Conservation (phyloP, 2,797 vertebrate genomes). For the Trachurus trachurus region DNA sequence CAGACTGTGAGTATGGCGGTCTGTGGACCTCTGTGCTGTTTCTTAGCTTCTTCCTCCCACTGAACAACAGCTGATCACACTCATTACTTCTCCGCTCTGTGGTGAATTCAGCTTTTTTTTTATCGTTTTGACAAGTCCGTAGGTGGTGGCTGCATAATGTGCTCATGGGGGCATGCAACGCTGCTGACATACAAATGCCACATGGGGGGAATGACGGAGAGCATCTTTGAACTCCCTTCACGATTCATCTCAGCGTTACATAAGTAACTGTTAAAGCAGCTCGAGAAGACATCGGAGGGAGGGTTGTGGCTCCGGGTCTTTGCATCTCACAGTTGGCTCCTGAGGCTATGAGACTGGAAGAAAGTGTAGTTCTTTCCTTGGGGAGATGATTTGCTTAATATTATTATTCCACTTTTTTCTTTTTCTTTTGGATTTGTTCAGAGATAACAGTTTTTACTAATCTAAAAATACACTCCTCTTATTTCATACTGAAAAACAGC, state of each 20-base stretch:
- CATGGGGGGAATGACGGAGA: slow-evolving; percentile 6
- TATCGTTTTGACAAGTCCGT: slow-evolving; percentile 25
- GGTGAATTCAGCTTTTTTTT: background rate
- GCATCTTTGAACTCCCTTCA: slow-evolving; percentile 37
- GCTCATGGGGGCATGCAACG: slow-evolving; percentile 6
- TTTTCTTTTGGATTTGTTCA: too few species aligned
- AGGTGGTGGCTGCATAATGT: slow-evolving; percentile 20
- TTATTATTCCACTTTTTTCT: background rate
- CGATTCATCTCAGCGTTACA: slow-evolving; percentile 54
- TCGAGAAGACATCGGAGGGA: slow-evolving; percentile 52
- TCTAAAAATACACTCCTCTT: background rate
- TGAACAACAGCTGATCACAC: slow-evolving; percentile 12
- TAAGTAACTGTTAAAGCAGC: slow-evolving; percentile 60
- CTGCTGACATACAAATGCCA: slow-evolving; percentile 30
- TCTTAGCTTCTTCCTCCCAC: slow-evolving; percentile 20
- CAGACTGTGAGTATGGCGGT: slow-evolving; percentile 30
- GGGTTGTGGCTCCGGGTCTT: slow-evolving; percentile 2
- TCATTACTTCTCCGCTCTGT: background rate
- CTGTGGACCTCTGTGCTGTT: slow-evolving; percentile 32
- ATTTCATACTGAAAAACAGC: slow-evolving; percentile 1
- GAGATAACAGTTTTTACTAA: background rate
- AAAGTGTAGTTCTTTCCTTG: slow-evolving; percentile 4
- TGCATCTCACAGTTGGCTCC: slow-evolving; percentile 37
- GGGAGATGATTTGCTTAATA: slow-evolving; percentile 16
- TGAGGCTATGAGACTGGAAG: slow-evolving; percentile 22